phyloP scores from a whole-genome alignment of 2,797 vertebrate species.

The Liasis olivaceus region DNA sequence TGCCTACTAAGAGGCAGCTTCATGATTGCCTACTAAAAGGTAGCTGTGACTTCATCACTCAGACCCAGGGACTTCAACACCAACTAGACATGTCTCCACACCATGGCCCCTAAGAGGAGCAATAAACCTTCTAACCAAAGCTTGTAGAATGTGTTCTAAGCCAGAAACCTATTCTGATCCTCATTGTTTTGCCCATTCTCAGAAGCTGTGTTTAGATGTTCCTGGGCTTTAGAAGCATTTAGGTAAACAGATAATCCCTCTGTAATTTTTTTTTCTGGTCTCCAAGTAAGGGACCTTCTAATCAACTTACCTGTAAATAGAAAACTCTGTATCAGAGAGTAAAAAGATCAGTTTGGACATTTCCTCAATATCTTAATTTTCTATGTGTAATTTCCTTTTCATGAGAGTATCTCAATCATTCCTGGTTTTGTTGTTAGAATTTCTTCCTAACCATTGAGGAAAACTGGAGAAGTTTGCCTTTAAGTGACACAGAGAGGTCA shows the following conservation, averaged over 20 bases:
- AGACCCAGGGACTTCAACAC: not conserved
- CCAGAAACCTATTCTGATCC: not conserved
- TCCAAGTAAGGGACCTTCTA: not conserved
- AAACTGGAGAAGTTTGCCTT: not conserved
- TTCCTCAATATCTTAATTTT: not conserved
- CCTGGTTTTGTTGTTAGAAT: not conserved
- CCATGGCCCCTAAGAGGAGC: slow-evolving; percentile 14
- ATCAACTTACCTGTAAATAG: not conserved
- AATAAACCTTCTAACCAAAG: slow-evolving; percentile 38
- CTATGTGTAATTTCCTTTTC: not conserved
- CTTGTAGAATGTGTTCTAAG: slow-evolving; percentile 1
- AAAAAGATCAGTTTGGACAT: not conserved
- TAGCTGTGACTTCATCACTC: not conserved
- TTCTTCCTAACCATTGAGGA: not conserved
- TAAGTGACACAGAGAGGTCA: not conserved
- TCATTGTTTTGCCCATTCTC: not conserved
- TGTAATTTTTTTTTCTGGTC: not conserved
- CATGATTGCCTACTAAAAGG: slow-evolving; percentile 43
- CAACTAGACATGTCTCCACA: not conserved
- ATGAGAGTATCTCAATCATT: not conserved
- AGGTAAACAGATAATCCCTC: not conserved
- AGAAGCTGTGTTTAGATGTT: not conserved
- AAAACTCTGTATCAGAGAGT: not conserved
- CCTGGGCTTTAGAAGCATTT: not conserved
- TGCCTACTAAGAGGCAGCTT: slow-evolving; percentile 48